phyloP scores from a whole-genome alignment of 2,888 invertebrate species.

The Melieria picta region DNA sequence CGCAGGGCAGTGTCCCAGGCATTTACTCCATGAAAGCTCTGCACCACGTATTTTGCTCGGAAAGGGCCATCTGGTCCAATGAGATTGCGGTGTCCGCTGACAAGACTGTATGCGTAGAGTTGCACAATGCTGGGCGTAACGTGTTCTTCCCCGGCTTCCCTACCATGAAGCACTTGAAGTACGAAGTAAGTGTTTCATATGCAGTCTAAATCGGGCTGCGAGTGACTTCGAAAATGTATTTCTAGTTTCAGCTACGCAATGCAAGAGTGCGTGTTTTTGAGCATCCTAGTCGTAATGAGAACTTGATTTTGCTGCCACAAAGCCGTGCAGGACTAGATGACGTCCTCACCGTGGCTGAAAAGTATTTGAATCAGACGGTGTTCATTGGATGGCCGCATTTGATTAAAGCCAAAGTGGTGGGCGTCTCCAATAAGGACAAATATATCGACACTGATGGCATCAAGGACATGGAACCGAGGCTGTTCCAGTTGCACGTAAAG shows the following conservation, averaged over 20 bases:
- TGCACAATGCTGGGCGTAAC: conserved; percentile 50
- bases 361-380: conserved; percentile 77
- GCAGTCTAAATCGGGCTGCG: neutral
- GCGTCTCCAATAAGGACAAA: conserved; percentile 52
- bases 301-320: conserved; percentile 80
- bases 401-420: conserved; percentile 78
- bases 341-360: conserved; percentile 69
- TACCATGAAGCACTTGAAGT: conserved; percentile 85
- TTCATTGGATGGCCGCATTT: conserved; percentile 95
- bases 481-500: conserved; percentile 50
- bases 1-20: conserved; percentile 68
- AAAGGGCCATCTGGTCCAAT: conserved; percentile 51
- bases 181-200: conserved; percentile 71
- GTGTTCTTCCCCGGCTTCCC: conserved; percentile 89
- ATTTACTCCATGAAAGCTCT: conserved; percentile 74
- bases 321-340: conserved; percentile 60
- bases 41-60: conserved; percentile 54
- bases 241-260: conserved; percentile 73
- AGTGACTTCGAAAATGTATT: neutral
- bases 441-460: conserved; percentile 61
- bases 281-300: conserved; percentile 81
- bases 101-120: conserved; percentile 51
- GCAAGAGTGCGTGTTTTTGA: conserved; percentile 90
- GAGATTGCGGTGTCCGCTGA: conserved; percentile 50
- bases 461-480: conserved; percentile 45